Base-by-base conservation (phyloP, 2,113 vertebrate species). In the Dendropsophus ebraccatus region DNA sequence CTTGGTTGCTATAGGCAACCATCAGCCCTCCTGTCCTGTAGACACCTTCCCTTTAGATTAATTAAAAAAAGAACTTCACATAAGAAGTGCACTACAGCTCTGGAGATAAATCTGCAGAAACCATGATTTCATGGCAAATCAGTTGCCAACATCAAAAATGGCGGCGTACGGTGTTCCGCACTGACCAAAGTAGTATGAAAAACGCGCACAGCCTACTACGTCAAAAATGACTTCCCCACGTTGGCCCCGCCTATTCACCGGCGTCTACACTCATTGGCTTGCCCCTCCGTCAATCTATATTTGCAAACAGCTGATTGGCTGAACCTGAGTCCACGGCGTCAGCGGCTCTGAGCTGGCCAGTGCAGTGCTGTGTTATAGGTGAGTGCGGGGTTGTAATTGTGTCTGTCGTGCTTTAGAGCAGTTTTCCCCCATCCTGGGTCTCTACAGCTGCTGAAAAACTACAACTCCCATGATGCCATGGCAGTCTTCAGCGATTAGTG, bases 141-240 rank as follows among this genome's bases (percentile, higher is more conserved):
- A 30, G 2, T 41, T 80, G 21, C 77, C 77, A 60, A 35, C 41
- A 80, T 21, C 14, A 60, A 80, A 80, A 45, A 80, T 80, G 77
- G 77, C 54, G 23, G 28, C 21, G 35, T 60, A 80, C 77, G 77
- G 77, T 10, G 35, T 4, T 8, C 23, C 56, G 54, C 32, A 45
- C 1, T n/a, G 56, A 60, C 77, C 35, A 80, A 80, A 80, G 45
- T 25, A 60, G 54, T 62, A 21, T 21, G 30, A 37, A 13, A n/a
- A 25, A 49, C 45, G n/a, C 13, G 23, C 28, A 52, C 19, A 11
- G 1, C 4, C 5, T 49, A 8, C 4, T 37, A 16, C 73, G n/a
- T 41, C 14, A 30, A 2, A 25, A 13, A n/a, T n/a, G 11, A 13
- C 23, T 6, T 5, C 12, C 19, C 16, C 23, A 7, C 11, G 19